phyloP scores from a whole-genome alignment of 2,888 invertebrate species.

The Stenchaetothrips biformis region DNA sequence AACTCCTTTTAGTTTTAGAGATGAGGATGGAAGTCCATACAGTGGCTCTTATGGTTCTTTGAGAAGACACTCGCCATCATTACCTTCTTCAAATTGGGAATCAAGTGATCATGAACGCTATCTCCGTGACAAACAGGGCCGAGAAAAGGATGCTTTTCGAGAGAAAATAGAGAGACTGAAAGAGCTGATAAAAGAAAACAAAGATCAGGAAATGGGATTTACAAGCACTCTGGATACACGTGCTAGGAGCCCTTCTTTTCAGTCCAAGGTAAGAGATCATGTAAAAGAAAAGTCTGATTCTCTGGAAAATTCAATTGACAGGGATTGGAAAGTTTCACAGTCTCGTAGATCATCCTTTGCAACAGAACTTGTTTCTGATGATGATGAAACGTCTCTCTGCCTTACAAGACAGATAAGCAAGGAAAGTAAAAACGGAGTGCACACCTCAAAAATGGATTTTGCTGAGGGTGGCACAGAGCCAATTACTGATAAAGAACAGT shows the following conservation, averaged over 20 bases:
- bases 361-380: background rate
- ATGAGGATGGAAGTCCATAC: background rate
- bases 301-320: background rate
- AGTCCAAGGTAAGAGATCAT: background rate
- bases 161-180: conserved; percentile 8
- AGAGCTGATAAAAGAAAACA: conserved; percentile 5
- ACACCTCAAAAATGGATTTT: background rate
- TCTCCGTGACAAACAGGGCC: background rate
- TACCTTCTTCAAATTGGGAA: background rate
- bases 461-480: background rate
- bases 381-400: background rate
- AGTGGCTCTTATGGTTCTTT: conserved; percentile 6
- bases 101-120: background rate
- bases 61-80: background rate
- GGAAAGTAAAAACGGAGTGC: background rate
- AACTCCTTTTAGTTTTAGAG: background rate
- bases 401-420: background rate
- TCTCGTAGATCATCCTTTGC: background rate
- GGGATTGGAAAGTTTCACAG: background rate
- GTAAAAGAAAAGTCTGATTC: background rate
- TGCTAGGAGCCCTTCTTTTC: background rate
- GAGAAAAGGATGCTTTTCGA: conserved; percentile 10
- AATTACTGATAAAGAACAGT: background rate
- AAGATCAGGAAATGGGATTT: background rate
- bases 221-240: background rate